Conservation (phyloP, 2,797 vertebrate species). For the Cheirogaleus major region DNA sequence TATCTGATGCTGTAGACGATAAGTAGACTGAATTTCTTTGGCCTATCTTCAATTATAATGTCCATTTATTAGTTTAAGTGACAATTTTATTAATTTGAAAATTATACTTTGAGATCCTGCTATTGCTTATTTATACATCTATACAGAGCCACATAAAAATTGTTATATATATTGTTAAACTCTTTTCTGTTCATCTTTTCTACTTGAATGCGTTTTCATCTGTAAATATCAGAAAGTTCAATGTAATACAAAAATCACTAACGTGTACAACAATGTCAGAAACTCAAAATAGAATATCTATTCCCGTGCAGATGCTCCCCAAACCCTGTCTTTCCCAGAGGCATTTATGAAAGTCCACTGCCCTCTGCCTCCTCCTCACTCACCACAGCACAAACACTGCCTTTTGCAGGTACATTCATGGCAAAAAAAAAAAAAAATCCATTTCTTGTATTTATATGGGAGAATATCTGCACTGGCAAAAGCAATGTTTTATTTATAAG, state of each 20-base stretch:
- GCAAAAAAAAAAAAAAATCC: not conserved
- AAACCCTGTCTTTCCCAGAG: slow-evolving; percentile 10
- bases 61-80: slow-evolving; percentile 40
- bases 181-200: not conserved
- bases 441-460: not conserved
- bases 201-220: not conserved
- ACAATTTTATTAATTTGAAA: slow-evolving; percentile 49
- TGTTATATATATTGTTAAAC: not conserved
- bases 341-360: not conserved
- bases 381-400: not conserved
- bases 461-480: not conserved
- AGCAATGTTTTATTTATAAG: not conserved
- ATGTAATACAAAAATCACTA: not conserved
- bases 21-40: not conserved
- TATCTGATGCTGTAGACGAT: not conserved
- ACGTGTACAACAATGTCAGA: slow-evolving; percentile 4
- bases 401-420: not conserved
- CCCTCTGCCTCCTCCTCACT: not conserved
- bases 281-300: not conserved
- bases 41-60: not conserved
- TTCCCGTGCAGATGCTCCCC: not conserved
- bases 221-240: not conserved
- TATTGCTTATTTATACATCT: not conserved
- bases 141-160: not conserved
- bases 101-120: slow-evolving; percentile 11